phyloP scores from a whole-genome alignment of 1,140 invertebrate genomes.

The Conus betulinus region DNA sequence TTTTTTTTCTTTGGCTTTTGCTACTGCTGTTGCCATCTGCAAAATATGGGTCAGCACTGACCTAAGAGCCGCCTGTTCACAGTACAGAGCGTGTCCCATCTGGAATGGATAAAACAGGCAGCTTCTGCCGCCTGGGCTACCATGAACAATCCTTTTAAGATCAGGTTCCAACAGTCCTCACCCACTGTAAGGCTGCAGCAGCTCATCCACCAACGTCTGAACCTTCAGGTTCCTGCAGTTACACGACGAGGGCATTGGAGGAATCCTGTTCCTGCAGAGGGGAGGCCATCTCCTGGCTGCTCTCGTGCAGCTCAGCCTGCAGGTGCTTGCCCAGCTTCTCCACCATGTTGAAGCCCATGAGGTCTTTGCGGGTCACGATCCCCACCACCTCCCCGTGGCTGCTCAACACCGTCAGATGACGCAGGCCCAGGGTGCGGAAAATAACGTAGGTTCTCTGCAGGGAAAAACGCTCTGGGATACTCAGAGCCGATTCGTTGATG shows the following conservation, averaged over 20 bases:
- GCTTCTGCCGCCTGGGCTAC: too few species aligned
- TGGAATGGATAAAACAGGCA: too few species aligned
- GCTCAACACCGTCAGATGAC: conserved; percentile 94
- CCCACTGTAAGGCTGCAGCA: too few species aligned
- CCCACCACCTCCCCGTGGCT: conserved; percentile 87
- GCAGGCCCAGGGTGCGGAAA: conserved; percentile 93
- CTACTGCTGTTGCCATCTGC: too few species aligned
- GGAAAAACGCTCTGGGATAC: conserved; percentile 76
- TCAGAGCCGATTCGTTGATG: conserved; percentile 73
- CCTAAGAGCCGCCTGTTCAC: too few species aligned
- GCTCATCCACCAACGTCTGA: too few species aligned
- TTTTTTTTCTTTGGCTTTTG: too few species aligned
- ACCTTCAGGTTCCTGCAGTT: not conserved
- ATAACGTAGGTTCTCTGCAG: conserved; percentile 92
- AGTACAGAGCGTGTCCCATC: too few species aligned
- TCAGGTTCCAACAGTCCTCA: too few species aligned
- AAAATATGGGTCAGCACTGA: too few species aligned
- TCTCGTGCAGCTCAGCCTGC: conserved; percentile 12
- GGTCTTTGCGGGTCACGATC: conserved; percentile 76
- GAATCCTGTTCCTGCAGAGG: not conserved
- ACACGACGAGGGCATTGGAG: not conserved
- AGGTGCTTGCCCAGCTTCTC: conserved; percentile 55
- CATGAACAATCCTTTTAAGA: too few species aligned
- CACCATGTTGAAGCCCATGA: conserved; percentile 71
- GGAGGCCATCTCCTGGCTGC: not conserved